Percentiles rank a stretch among this genome's conserved stretches.
Conservation (phyloP, 2,888 invertebrate species). For the Mantis religiosa region DNA sequence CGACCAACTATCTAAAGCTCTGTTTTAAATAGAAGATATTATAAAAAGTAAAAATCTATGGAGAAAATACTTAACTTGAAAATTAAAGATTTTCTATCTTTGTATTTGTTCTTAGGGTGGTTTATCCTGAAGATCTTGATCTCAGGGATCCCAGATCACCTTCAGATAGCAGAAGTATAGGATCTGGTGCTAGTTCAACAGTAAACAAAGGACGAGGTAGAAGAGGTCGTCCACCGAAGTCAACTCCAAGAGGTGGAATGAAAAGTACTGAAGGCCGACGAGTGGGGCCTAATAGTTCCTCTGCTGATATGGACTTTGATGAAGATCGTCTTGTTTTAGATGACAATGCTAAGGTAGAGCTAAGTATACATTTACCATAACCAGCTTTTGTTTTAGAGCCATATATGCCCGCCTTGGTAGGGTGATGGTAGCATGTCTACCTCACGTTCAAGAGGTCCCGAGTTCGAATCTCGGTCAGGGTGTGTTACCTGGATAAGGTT, state of each 20-base stretch:
- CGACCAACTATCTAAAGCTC: no score
- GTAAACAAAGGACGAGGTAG: conserved; percentile 22
- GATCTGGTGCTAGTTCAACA: neutral
- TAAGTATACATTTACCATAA: neutral
- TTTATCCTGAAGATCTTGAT: conserved; percentile 44
- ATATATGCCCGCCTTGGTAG: no score
- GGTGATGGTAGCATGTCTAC: no score
- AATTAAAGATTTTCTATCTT: neutral
- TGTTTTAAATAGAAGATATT: no score
- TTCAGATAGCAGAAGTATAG: neutral
- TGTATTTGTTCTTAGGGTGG: conserved; percentile 41
- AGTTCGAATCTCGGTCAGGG: no score
- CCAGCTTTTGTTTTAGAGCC: no score
- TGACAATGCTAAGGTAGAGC: conserved; percentile 19
- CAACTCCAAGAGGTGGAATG: conserved; percentile 5
- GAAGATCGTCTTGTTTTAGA: conserved; percentile 23
- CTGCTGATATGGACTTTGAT: conserved; percentile 20
- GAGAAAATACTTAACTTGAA: no score
- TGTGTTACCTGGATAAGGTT: no score
- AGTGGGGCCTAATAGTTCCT: neutral
- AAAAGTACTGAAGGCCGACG: neutral
- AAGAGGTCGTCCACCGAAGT: conserved; percentile 28
- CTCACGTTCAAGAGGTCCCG: no score
- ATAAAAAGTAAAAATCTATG: no score
- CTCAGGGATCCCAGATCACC: conserved; percentile 36